These are phyloP conservation scores for Anthopleura sola DNA, from an alignment of 64 coral and sea anemone genomes.

Conservation along the genomic window DNA sequence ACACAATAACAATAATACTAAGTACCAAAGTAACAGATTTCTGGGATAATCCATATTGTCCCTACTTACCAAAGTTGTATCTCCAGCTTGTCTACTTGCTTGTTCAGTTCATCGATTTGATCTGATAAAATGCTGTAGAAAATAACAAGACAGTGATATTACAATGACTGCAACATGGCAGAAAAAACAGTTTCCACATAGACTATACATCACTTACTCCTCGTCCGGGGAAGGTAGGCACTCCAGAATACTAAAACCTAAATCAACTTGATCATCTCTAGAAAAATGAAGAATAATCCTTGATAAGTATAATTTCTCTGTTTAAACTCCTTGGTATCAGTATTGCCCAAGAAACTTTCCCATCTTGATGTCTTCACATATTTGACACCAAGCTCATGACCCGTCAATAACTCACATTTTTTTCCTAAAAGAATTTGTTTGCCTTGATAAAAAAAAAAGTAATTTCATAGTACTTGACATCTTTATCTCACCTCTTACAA, in stretches of 20 bases:
- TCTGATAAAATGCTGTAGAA: constrained; percentile 67
- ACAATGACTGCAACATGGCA: background rate
- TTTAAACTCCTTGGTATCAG: no score
- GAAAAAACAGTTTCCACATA: no score
- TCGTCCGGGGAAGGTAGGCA: constrained; percentile 73
- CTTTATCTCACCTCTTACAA: constrained; percentile 58
- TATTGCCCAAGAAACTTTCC: no score
- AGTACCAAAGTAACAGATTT: no score
- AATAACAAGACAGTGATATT: background rate
- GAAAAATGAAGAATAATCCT: constrained; percentile 17
- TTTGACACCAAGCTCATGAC: no score
- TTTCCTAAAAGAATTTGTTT: no score
- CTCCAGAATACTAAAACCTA: constrained; percentile 75
- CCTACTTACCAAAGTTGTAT: constrained; percentile 68
- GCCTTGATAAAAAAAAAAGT: no score
- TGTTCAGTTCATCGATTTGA: constrained; percentile 81
- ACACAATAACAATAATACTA: background rate
- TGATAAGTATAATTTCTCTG: background rate
- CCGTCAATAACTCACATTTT: no score
- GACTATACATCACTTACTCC: constrained; percentile 62
- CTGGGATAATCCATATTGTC: no score
- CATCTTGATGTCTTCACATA: no score
- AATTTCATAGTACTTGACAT: no score
- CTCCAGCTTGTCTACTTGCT: constrained; percentile 68
- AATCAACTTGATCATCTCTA: constrained; percentile 80